Base-by-base conservation (phyloP, 2,888 invertebrate genomes). In the Microctonus aethiopoides region DNA sequence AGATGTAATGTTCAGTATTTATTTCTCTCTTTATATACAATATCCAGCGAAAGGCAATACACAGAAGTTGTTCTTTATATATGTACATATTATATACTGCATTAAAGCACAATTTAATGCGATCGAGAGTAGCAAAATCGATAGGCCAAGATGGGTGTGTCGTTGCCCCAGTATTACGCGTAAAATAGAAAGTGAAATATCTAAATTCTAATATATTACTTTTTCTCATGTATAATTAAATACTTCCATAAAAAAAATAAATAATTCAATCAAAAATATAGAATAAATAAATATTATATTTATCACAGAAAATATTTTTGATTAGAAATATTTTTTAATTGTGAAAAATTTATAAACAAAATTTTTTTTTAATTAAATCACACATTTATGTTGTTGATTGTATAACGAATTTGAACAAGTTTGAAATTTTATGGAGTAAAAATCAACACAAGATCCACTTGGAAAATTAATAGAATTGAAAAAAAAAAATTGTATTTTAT, bases 181-280 rank as follows among this genome's bases (percentile, higher is more conserved):
- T 70, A 67, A 74, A 73, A 77, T 82, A 82, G 82, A 83, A 83
- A 83, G 82, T 80, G 69, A 79, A 77, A 71, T 77, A 79, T 71
- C 72, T 36, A 32, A 72, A 74, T 68, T 68, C 60, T 59, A 39
- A n/a, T 34, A 10, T 46, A 46, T 46, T 16, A 57, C 70, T 61
- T 70, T 70, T 70, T 66, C 61, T 39, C 24, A 51, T 51, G 24
- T 24, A 59, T 69, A 51, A 5, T 54, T 34, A 34, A 39, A 34
- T 46, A 46, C 16, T 16, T 46, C 16, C 46, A 46, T 20, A 16
- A n/a, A 9, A 16, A 46, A 16, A 16, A 16, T 20, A 16, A 20
- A n/a, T 22, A 29, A 34, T 51, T 13, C 13, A n/a, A 59, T 5
- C 5, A 29, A 29, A 29, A 29, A 29, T 5, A 29, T 29, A 7